A percentile compares a stretch with the other conserved stretches of the same genome.
These are phyloP conservation scores for Pimpla rufipes DNA, from an alignment of 2,888 invertebrate genomes.

Conservation along the genomic window DNA sequence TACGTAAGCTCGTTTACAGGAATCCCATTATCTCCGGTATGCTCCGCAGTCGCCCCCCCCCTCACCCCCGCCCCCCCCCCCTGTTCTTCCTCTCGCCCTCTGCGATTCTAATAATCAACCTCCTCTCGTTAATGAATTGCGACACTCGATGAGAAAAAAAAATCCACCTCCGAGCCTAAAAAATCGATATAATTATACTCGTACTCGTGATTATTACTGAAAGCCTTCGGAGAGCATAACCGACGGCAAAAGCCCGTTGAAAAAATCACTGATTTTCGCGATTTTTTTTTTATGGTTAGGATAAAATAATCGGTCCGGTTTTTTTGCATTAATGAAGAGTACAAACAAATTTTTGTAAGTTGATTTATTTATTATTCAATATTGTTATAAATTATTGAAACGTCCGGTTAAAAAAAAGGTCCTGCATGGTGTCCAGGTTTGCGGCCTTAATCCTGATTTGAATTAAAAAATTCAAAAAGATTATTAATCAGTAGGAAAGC, in stretches of 20 bases:
- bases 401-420: too few relatives aligned
- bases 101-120: conserved; percentile 37
- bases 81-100: conserved; percentile 6
- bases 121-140: conserved; percentile 43
- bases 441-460: too few relatives aligned
- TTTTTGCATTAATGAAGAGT: too few relatives aligned
- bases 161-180: neutral
- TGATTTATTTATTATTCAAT: too few relatives aligned
- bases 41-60: conserved; percentile 13
- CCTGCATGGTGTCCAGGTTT: too few relatives aligned
- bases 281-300: neutral
- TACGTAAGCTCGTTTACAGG: conserved; percentile 59
- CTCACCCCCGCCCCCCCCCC: conserved; percentile 2
- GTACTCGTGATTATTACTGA: neutral
- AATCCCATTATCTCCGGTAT: conserved; percentile 59
- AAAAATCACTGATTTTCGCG: too few relatives aligned
- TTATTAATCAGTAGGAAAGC: too few relatives aligned
- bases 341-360: too few relatives aligned
- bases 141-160: conserved; percentile 12
- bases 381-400: too few relatives aligned
- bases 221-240: neutral
- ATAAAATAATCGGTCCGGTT: too few relatives aligned
- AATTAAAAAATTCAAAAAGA: too few relatives aligned
- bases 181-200: conserved; percentile 10
- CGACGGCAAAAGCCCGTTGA: too few relatives aligned